These are phyloP conservation scores for Lepidochitona cinerea DNA, from an alignment of 2,888 invertebrate genomes.

Conservation along the genomic window DNA sequence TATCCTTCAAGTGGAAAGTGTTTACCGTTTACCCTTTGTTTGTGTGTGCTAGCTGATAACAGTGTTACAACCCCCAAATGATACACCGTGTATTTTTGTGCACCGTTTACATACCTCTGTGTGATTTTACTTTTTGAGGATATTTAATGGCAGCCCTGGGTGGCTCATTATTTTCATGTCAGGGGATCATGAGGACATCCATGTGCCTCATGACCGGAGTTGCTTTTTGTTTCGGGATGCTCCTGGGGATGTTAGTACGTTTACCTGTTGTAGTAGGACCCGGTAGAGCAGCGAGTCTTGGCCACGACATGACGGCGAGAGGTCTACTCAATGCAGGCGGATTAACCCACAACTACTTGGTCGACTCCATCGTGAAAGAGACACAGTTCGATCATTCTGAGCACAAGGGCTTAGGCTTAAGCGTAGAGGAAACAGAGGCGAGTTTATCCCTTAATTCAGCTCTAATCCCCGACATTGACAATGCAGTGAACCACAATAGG, in stretches of 20 bases:
- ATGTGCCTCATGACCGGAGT: conserved; percentile 1
- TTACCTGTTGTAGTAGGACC: background rate
- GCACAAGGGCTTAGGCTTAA: background rate
- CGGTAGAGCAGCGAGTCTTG: background rate
- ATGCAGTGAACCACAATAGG: background rate
- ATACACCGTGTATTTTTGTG: background rate
- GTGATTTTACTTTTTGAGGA: background rate
- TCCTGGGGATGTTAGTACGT: background rate
- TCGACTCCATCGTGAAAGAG: background rate
- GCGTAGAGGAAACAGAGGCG: background rate
- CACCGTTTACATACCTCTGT: background rate
- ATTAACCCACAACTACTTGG: conserved; percentile 1
- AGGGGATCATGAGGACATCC: background rate
- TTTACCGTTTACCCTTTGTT: background rate
- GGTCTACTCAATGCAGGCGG: background rate
- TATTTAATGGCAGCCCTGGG: background rate
- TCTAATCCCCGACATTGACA: background rate
- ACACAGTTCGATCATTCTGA: background rate
- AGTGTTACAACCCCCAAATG: too few species aligned
- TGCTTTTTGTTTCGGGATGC: background rate
- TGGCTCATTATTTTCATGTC: background rate
- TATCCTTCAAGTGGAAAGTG: background rate
- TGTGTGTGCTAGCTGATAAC: too few species aligned
- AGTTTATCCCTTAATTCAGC: background rate
- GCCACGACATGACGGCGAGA: background rate